A percentile compares a stretch with the other conserved stretches of the same genome.
phyloP scores from a whole-genome alignment of 2,888 invertebrate genomes.

The Gymnosoma rotundatum region DNA sequence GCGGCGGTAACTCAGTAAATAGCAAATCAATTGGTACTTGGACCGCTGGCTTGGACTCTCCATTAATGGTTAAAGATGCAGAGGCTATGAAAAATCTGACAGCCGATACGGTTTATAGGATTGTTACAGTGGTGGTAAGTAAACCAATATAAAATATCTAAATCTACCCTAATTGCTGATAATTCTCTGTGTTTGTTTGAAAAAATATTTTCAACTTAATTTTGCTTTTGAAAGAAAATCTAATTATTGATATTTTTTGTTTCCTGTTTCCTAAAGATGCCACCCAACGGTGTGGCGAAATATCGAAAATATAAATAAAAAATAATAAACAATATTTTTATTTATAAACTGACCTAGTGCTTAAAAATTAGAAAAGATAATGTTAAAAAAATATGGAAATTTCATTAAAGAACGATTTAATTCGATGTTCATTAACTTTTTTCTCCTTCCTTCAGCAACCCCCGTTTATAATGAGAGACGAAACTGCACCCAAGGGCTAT shows the following conservation, averaged over 20 bases:
- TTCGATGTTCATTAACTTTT: background rate
- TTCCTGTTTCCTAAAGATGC: too few relatives aligned
- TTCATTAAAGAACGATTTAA: too few relatives aligned
- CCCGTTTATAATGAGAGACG: slow-evolving; percentile 90
- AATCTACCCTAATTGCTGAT: background rate
- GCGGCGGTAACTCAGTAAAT: slow-evolving; percentile 88
- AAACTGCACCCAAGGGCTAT: slow-evolving; percentile 86
- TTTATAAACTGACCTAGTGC: too few relatives aligned
- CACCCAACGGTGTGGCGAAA: too few relatives aligned
- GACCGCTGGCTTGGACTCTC: slow-evolving; percentile 88
- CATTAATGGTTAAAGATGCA: slow-evolving; percentile 86
- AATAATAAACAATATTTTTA: too few relatives aligned
- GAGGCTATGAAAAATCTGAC: slow-evolving; percentile 88
- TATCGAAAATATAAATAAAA: too few relatives aligned
- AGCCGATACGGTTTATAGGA: slow-evolving; percentile 92
- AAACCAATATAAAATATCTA: background rate
- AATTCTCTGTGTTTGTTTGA: too few relatives aligned
- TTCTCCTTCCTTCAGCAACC: slow-evolving; percentile 85
- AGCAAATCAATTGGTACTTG: slow-evolving; percentile 89
- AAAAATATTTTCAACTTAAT: too few relatives aligned
- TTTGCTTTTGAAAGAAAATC: too few relatives aligned
- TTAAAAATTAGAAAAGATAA: too few relatives aligned
- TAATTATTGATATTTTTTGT: too few relatives aligned
- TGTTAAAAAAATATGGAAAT: too few relatives aligned
- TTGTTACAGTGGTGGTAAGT: slow-evolving; percentile 92